These are phyloP conservation scores for Petrosia ficiformis DNA, from an alignment of 37 sponge, comb jelly and placozoan species.

Conservation along the genomic window DNA sequence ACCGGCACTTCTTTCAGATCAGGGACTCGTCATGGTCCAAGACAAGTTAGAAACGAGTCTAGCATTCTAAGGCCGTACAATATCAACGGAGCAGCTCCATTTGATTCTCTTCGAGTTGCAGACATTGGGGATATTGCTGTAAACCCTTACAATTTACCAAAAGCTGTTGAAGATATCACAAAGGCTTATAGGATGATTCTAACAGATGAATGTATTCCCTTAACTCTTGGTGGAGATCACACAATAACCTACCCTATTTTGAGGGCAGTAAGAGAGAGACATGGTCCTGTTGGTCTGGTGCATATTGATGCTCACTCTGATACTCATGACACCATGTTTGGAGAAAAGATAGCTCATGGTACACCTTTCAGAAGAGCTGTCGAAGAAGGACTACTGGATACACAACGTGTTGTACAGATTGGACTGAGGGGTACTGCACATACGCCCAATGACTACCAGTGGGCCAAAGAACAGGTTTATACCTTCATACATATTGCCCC, in stretches of 20 bases:
- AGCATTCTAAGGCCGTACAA: constrained; percentile 26
- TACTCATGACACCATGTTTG: constrained; percentile 29
- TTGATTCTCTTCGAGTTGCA: constrained; percentile 60
- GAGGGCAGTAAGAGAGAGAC: constrained; percentile 37
- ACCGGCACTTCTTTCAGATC: constrained; percentile 46
- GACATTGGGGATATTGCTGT: constrained; percentile 78
- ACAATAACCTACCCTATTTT: constrained; percentile 63
- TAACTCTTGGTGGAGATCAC: constrained; percentile 77
- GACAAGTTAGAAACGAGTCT: constrained; percentile 56
- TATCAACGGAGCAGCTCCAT: constrained; percentile 55
- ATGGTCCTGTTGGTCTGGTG: constrained; percentile 66
- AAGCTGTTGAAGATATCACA: constrained; percentile 46
- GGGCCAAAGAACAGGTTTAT: constrained; percentile 53
- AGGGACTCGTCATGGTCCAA: constrained; percentile 63
- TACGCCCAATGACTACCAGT: constrained; percentile 7
- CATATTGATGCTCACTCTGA: constrained; percentile 78
- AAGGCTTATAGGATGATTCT: constrained; percentile 31
- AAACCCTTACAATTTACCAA: constrained; percentile 44
- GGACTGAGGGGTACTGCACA: constrained; percentile 54
- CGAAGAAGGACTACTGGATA: constrained; percentile 62
- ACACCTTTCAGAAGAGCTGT: constrained; percentile 66
- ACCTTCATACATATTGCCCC: no score
- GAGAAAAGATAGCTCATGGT: constrained; percentile 71
- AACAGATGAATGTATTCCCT: constrained; percentile 43
- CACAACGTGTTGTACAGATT: constrained; percentile 55